These are phyloP conservation scores for Drosophila fuyamai DNA, from an alignment of 1,140 invertebrate genomes.

Conservation along the genomic window DNA sequence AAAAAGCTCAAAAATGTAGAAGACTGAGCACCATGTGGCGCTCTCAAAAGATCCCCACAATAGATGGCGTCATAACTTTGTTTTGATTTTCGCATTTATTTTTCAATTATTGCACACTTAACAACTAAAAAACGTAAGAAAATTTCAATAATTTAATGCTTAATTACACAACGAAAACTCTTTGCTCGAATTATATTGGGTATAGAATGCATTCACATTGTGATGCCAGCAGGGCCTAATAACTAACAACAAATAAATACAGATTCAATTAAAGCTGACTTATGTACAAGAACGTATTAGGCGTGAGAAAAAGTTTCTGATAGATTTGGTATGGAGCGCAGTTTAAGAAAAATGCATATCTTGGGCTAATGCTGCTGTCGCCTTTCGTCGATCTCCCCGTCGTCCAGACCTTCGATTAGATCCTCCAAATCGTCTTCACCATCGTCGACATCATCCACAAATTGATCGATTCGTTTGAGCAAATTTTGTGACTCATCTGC, in stretches of 20 bases:
- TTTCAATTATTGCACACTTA: slow-evolving; percentile 59
- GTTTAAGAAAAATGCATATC: slow-evolving; percentile 60
- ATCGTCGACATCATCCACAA: slow-evolving; percentile 72
- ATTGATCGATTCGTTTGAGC: slow-evolving; percentile 78
- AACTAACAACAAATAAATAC: slow-evolving; percentile 60
- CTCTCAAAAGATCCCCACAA: neutral
- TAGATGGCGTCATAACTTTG: neutral
- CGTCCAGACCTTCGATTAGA: slow-evolving; percentile 59
- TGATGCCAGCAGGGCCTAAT: slow-evolving; percentile 37
- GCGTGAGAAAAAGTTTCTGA: slow-evolving; percentile 72
- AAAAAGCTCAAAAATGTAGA: neutral
- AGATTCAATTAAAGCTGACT: slow-evolving; percentile 70
- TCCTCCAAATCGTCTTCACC: slow-evolving; percentile 72
- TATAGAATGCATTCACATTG: slow-evolving; percentile 34
- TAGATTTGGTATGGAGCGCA: slow-evolving; percentile 82
- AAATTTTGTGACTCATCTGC: slow-evolving; percentile 57
- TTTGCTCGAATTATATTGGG: slow-evolving; percentile 33
- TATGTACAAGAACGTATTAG: slow-evolving; percentile 68
- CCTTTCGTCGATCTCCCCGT: slow-evolving; percentile 32
- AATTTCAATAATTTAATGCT: slow-evolving; percentile 55
- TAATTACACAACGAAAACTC: slow-evolving; percentile 67
- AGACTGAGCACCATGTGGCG: neutral
- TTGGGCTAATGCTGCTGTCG: slow-evolving; percentile 54
- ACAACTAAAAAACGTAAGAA: slow-evolving; percentile 62
- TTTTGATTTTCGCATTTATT: slow-evolving; percentile 21